Conservation (phyloP, 2,888 invertebrate genomes). For the Nesidiocoris tenuis region DNA sequence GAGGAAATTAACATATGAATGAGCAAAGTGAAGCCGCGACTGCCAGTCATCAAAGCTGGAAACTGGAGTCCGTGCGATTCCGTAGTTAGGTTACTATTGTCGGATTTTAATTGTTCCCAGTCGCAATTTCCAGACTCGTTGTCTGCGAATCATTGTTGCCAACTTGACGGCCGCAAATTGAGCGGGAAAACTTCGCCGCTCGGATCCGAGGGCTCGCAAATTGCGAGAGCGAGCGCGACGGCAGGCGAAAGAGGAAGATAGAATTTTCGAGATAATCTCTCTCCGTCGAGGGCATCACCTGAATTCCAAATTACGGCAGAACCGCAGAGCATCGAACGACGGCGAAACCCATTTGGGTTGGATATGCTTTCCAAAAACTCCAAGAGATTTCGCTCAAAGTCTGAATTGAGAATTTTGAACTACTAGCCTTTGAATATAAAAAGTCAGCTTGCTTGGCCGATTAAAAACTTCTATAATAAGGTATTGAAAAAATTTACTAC, state of each 20-base stretch:
- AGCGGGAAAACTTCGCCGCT: slow-evolving; percentile 1
- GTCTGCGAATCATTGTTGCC: slow-evolving; percentile 15
- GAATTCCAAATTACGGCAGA: neutral
- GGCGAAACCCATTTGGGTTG: too few species aligned
- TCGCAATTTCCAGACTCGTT: neutral
- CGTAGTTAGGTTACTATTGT: slow-evolving; percentile 27
- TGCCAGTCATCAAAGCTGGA: neutral
- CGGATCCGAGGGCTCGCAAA: neutral
- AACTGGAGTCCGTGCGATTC: neutral
- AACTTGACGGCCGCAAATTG: slow-evolving; percentile 20
- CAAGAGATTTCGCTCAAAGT: too few species aligned
- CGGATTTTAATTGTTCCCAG: slow-evolving; percentile 21
- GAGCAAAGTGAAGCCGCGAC: slow-evolving; percentile 2
- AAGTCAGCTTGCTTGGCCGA: too few species aligned
- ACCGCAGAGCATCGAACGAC: too few species aligned
- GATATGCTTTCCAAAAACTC: too few species aligned
- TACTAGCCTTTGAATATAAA: too few species aligned
- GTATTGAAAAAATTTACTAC: too few species aligned
- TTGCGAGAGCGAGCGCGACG: neutral
- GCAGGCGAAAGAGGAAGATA: neutral
- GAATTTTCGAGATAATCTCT: neutral
- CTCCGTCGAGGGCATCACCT: neutral
- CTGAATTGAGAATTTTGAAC: too few species aligned
- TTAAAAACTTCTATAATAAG: too few species aligned
- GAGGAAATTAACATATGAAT: slow-evolving; percentile 32